Evolutionary conservation across 2,888 invertebrate genomes (phyloP), one percentile per base, ranked within the genome.

Genomic region (Barypeithes pellucidus): DNA sequence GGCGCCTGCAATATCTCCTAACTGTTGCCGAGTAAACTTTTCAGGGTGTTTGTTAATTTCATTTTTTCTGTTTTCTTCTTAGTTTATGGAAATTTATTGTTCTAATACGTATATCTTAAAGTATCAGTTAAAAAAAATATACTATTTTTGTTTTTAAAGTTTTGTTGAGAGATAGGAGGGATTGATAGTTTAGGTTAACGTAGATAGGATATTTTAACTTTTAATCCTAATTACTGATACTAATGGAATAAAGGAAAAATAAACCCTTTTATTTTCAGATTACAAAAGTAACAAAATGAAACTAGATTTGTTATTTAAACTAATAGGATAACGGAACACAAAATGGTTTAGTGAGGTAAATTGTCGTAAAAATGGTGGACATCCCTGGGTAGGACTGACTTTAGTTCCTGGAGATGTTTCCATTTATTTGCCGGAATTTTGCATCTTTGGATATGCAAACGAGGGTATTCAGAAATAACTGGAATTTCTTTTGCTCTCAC

Each of bases 301-400:
- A n/a, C 43, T 24, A 24, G 2, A 24, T 3, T 24, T 24, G 24
- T 24, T 24, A 24, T 24, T 24, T 24, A 24, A 24, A 24, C 24
- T 24, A 3, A 43, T 2, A 14, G 7, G 2, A 8, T 12, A 43
- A 8, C 11, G 3, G 1, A 43, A 14, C 2, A 5, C 9, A 43
- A 12, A 14, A 14, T n/a, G n/a, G 7, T 4, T 63, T 24, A 14
- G 41, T 63, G 45, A n/a, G 22, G 22, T 14, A 43, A 14, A 12
- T 14, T 63, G 22, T 63, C 29, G 47, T 45, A 63, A 20, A 63
- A 47, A 29, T 63, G 22, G 45, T 63, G 63, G 20, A 45, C 63
- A 29, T 45, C 63, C 14, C 9, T n/a, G 1, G 63, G 63, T 47
- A 63, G 16, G 8, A 63, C 63, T 14, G 63, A 16, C 22, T 60